A percentile compares a stretch with the other conserved stretches of the same genome.
phyloP scores from a whole-genome alignment of 2,797 vertebrate species.

The Yasuhikotakia modesta region DNA sequence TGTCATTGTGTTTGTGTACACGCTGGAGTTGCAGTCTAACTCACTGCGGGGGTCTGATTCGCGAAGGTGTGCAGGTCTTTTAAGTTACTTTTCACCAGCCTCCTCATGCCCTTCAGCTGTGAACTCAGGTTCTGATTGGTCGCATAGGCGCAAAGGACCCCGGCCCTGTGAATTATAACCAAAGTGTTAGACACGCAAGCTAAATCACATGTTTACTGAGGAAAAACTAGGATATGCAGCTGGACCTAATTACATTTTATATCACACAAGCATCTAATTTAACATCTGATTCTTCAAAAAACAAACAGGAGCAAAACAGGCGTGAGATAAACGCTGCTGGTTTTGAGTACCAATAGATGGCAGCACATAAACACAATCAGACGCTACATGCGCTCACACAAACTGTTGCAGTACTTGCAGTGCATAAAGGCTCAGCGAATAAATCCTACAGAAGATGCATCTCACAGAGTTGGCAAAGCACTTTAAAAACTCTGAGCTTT shows the following conservation, averaged over 20 bases:
- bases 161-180: constrained; percentile 76
- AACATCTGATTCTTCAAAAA: not conserved
- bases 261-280: not conserved
- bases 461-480: constrained; percentile 28
- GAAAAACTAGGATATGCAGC: too few species aligned
- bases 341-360: constrained; percentile 37
- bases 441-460: constrained; percentile 37
- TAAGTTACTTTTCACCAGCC: constrained; percentile 89
- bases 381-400: not conserved
- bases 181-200: constrained; percentile 28
- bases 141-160: constrained; percentile 86
- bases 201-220: too few species aligned
- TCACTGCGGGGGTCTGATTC: constrained; percentile 65
- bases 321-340: not conserved
- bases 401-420: too few species aligned
- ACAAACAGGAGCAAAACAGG: not conserved
- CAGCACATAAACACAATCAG: constrained; percentile 34
- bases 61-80: constrained; percentile 86
- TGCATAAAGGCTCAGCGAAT: not conserved
- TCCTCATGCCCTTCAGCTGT: constrained; percentile 80
- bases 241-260: not conserved
- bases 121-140: constrained; percentile 91
- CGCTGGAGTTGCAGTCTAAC: not conserved
- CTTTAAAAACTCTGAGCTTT: constrained; percentile 65
- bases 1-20: too few species aligned